Conservation (phyloP, 2,797 vertebrate genomes). For the Eupleurogrammus muticus region DNA sequence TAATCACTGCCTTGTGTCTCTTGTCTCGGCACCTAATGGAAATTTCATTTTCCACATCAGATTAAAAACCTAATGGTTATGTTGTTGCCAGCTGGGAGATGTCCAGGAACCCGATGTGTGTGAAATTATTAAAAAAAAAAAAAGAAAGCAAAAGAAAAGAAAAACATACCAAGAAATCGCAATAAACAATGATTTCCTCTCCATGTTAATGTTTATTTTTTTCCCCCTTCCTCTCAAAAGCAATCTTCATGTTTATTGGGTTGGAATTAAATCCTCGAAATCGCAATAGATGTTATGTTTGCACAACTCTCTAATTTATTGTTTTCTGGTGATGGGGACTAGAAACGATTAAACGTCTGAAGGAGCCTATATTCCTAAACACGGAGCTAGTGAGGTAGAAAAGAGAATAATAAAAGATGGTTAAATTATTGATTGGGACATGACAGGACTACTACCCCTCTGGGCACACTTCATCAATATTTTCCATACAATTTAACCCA, state of each 20-base stretch:
- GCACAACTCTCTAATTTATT: constrained; percentile 62
- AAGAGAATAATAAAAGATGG: constrained; percentile 75
- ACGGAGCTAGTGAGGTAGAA: constrained; percentile 50
- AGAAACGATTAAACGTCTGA: constrained; percentile 68
- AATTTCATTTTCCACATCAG: constrained; percentile 68
- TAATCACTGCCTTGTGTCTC: constrained; percentile 49
- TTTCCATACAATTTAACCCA: constrained; percentile 82
- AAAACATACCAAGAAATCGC: constrained; percentile 30
- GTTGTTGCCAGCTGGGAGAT: constrained; percentile 60
- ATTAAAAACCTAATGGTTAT: constrained; percentile 69
- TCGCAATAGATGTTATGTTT: constrained; percentile 57
- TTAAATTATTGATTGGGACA: constrained; percentile 81
- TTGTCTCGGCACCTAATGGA: constrained; percentile 55
- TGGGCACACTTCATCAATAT: constrained; percentile 80
- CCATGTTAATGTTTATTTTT: constrained; percentile 28
- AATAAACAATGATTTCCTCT: constrained; percentile 56
- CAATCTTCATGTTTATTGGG: constrained; percentile 68
- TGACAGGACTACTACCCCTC: constrained; percentile 69
- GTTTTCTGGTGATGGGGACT: constrained; percentile 51
- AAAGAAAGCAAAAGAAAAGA: neutral
- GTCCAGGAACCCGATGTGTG: constrained; percentile 59
- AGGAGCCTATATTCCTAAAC: constrained; percentile 46
- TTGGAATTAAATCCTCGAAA: constrained; percentile 68
- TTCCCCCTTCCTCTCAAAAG: constrained; percentile 34
- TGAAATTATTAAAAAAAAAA: constrained; percentile 48